phyloP scores from a whole-genome alignment of 1,140 invertebrate genomes.

The Orussus abietinus region DNA sequence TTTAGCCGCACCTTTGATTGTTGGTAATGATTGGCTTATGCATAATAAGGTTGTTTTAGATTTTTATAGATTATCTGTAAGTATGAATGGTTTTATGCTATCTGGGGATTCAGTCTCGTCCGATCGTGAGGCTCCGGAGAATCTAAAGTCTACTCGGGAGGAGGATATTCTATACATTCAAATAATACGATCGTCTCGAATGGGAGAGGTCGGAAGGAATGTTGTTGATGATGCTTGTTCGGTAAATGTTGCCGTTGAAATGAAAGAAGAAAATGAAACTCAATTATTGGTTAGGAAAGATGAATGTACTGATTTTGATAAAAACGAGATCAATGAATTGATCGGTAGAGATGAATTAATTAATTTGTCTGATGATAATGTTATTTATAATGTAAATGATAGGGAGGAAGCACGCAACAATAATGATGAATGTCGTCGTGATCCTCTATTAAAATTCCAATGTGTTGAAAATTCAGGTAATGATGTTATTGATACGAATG shows the following conservation, averaged over 20 bases:
- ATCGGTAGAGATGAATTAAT: too few relatives aligned
- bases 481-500: too few relatives aligned
- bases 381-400: too few relatives aligned
- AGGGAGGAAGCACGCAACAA: too few relatives aligned
- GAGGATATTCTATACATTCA: slow-evolving; percentile 7
- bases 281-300: neutral
- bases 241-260: neutral
- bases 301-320: neutral
- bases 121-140: slow-evolving; percentile 5
- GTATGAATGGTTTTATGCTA: neutral
- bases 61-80: slow-evolving; percentile 5
- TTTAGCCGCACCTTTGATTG: slow-evolving; percentile 11
- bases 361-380: too few relatives aligned
- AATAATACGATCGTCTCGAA: neutral
- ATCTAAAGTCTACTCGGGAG: neutral
- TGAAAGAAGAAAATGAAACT: neutral
- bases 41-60: slow-evolving; percentile 5
- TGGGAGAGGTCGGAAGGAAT: neutral
- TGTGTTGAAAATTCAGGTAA: too few relatives aligned
- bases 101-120: slow-evolving; percentile 3
- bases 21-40: slow-evolving; percentile 16
- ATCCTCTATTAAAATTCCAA: too few relatives aligned
- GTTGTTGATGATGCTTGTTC: neutral
- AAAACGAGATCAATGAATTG: too few relatives aligned
- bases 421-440: too few relatives aligned